phyloP scores from a whole-genome alignment of 2,888 invertebrate genomes.

The Gisinianus flammeolus region DNA sequence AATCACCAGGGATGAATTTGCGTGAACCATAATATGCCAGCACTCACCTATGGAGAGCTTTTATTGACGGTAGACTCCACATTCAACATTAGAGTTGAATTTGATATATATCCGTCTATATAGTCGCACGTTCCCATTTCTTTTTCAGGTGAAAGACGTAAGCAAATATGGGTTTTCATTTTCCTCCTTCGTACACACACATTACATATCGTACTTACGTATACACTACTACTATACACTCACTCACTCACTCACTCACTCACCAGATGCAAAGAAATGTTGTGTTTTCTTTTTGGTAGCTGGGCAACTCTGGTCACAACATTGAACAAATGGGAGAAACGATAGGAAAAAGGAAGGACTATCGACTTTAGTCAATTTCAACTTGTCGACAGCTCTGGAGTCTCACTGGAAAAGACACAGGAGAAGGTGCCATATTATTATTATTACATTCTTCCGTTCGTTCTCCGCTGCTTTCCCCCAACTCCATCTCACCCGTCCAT shows the following conservation, averaged over 20 bases:
- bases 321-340: conserved; percentile 22
- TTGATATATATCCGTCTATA: too few species aligned
- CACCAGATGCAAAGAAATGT: conserved; percentile 10
- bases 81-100: too few species aligned
- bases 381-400: conserved; percentile 18
- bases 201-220: not conserved
- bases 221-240: not conserved
- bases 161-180: conserved; percentile 32
- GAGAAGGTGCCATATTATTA: conserved; percentile 27
- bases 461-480: not conserved
- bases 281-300: conserved; percentile 9
- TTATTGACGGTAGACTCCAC: too few species aligned
- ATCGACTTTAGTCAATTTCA: conserved; percentile 34
- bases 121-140: too few species aligned
- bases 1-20: conserved; percentile 23
- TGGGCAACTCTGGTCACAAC: conserved; percentile 27
- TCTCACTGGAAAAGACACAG: not conserved
- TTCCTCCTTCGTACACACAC: not conserved
- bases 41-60: not conserved
- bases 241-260: too few species aligned
- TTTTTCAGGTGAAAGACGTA: conserved; percentile 38
- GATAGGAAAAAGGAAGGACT: conserved; percentile 40
- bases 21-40: not conserved
- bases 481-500: not conserved
- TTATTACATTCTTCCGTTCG: not conserved